Conservation (phyloP, 1,140 invertebrate genomes). For the Bombus pascuorum region DNA sequence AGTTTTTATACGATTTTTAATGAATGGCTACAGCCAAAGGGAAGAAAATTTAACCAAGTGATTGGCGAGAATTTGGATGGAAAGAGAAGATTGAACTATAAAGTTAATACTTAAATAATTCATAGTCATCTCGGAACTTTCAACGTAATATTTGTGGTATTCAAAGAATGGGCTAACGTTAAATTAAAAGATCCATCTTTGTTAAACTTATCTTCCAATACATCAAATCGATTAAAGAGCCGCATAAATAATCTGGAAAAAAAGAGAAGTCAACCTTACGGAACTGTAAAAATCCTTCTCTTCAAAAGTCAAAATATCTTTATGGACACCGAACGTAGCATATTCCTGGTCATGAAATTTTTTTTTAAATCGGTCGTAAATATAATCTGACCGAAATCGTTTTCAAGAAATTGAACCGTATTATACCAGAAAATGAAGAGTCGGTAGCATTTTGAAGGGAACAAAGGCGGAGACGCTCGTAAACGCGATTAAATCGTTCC, state of each 20-base stretch:
- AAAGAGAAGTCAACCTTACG: background rate
- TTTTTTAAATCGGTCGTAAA: background rate
- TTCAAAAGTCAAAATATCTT: background rate
- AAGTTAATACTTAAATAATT: no score
- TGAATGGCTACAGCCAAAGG: background rate
- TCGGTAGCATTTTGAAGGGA: background rate
- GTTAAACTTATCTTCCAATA: background rate
- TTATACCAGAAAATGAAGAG: constrained; percentile 2
- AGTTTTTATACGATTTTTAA: background rate
- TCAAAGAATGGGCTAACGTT: background rate
- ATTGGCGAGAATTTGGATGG: background rate
- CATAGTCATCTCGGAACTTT: background rate
- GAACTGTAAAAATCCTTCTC: background rate
- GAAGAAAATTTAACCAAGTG: background rate
- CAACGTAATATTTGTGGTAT: background rate
- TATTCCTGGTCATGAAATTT: no score
- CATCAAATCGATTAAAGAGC: background rate
- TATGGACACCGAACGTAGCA: background rate
- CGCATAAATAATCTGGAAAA: background rate
- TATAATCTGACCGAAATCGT: constrained; percentile 7
- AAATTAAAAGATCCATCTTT: background rate
- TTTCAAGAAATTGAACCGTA: constrained; percentile 6
- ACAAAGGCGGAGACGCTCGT: background rate
- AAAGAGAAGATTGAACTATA: no score
- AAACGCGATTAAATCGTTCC: constrained; percentile 34